A percentile compares a stretch with the other conserved stretches of the same genome.
These are phyloP conservation scores for Imbricaverruca yamaguchii DNA, from an alignment of 2,888 invertebrate genomes.

Conservation along the genomic window DNA sequence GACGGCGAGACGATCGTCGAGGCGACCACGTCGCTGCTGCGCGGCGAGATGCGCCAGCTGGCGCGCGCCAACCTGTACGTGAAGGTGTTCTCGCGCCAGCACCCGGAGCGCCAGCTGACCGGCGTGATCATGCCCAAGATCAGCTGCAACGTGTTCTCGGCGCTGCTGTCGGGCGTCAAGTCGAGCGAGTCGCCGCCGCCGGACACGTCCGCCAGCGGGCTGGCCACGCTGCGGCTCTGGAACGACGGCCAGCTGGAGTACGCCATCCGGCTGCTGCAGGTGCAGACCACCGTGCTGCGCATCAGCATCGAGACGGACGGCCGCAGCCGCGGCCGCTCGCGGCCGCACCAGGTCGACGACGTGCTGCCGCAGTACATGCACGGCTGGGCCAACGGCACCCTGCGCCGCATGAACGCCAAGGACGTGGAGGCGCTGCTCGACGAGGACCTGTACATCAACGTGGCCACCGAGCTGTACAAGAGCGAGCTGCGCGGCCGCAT, in stretches of 20 bases:
- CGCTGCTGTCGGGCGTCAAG: slow-evolving; percentile 29
- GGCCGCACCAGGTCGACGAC: slow-evolving; percentile 29
- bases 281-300: slow-evolving; percentile 23
- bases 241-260: slow-evolving; percentile 34
- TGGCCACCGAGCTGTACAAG: background rate
- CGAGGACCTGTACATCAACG: slow-evolving; percentile 5
- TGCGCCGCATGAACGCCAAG: slow-evolving; percentile 29
- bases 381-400: slow-evolving; percentile 32
- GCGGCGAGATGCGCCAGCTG: slow-evolving; percentile 2
- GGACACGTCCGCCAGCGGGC: slow-evolving; percentile 28
- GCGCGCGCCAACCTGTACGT: slow-evolving; percentile 13
- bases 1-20: slow-evolving; percentile 1
- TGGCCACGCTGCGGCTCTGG: slow-evolving; percentile 31
- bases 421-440: slow-evolving; percentile 32
- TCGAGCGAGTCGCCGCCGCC: background rate
- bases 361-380: slow-evolving; percentile 26
- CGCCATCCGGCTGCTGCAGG: slow-evolving; percentile 31
- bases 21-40: background rate
- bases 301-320: slow-evolving; percentile 29
- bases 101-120: slow-evolving; percentile 31
- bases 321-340: slow-evolving; percentile 25
- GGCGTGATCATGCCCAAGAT: slow-evolving; percentile 34
- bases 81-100: slow-evolving; percentile 29
- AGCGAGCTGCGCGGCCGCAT: slow-evolving; percentile 34
- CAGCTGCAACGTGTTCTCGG: slow-evolving; percentile 35